Conservation (phyloP, 2,113 vertebrate genomes). For the Rafetus swinhoei region DNA sequence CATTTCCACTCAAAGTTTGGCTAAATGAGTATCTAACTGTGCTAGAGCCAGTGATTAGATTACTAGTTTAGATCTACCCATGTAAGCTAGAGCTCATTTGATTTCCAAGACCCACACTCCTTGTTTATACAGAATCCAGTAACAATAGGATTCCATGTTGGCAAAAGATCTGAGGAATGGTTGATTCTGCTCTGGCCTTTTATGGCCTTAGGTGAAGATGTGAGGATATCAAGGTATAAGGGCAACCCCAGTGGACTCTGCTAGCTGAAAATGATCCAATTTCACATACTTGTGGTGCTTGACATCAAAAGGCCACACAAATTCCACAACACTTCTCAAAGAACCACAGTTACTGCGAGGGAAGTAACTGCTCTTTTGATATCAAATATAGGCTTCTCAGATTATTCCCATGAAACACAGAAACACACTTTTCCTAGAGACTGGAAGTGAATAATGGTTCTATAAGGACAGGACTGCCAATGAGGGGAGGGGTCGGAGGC, state of each 20-base stretch:
- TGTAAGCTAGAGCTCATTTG: too few relatives aligned
- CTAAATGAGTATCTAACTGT: too few relatives aligned
- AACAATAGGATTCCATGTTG: neutral
- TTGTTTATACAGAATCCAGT: neutral
- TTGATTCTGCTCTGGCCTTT: neutral
- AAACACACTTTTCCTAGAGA: neutral
- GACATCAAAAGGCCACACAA: neutral
- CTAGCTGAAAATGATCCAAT: neutral
- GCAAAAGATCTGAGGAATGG: slow-evolving; percentile 40
- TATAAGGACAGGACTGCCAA: neutral
- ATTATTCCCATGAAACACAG: neutral
- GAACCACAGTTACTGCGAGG: neutral
- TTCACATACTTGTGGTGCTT: neutral
- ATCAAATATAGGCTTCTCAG: neutral
- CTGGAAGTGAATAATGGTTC: neutral
- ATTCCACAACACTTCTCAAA: neutral
- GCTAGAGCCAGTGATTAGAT: too few relatives aligned
- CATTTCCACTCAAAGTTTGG: too few relatives aligned
- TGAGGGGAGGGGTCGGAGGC: too few relatives aligned
- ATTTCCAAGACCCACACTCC: too few relatives aligned
- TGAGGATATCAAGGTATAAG: neutral
- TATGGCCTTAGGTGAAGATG: neutral
- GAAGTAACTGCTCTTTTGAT: neutral
- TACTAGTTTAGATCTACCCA: too few relatives aligned
- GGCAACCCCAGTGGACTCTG: neutral